Conservation (phyloP, 2,797 vertebrate genomes). For the Ctenopoma kingsleyae region DNA sequence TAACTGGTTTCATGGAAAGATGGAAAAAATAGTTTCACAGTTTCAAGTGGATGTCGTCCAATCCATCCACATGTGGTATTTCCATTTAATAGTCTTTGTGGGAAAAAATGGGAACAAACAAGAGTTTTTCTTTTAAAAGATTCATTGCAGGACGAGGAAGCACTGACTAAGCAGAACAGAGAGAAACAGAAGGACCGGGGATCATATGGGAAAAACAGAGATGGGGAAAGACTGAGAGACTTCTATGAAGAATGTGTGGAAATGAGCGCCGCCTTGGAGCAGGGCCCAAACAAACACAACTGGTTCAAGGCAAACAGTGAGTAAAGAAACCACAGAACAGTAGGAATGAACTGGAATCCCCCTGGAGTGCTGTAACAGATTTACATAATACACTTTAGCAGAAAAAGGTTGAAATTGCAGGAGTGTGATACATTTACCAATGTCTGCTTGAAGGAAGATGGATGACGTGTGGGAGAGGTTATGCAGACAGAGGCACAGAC, state of each 20-base stretch:
- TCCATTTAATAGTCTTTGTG: constrained; percentile 55
- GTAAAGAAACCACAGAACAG: constrained; percentile 72
- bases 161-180: constrained; percentile 71
- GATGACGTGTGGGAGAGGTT: constrained; percentile 44
- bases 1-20: constrained; percentile 17
- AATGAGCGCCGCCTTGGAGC: constrained; percentile 79
- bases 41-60: constrained; percentile 47
- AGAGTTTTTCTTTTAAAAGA: constrained; percentile 71
- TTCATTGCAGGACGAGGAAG: constrained; percentile 77
- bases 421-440: constrained; percentile 46
- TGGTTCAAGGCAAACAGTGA: constrained; percentile 87
- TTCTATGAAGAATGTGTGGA: constrained; percentile 85
- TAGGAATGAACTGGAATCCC: constrained; percentile 63
- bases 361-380: constrained; percentile 67
- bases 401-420: constrained; percentile 55
- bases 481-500: constrained; percentile 23
- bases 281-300: constrained; percentile 80
- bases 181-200: constrained; percentile 62
- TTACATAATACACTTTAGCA: constrained; percentile 70
- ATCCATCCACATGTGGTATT: constrained; percentile 52
- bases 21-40: constrained; percentile 24
- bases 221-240: constrained; percentile 78
- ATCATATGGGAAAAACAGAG: constrained; percentile 79
- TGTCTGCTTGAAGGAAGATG: constrained; percentile 44
- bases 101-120: constrained; percentile 43